A percentile compares a stretch with the other conserved stretches of the same genome.
Evolutionary conservation across 2,888 invertebrate species (phyloP).

Genomic region (Liodrosophila aerea): DNA sequence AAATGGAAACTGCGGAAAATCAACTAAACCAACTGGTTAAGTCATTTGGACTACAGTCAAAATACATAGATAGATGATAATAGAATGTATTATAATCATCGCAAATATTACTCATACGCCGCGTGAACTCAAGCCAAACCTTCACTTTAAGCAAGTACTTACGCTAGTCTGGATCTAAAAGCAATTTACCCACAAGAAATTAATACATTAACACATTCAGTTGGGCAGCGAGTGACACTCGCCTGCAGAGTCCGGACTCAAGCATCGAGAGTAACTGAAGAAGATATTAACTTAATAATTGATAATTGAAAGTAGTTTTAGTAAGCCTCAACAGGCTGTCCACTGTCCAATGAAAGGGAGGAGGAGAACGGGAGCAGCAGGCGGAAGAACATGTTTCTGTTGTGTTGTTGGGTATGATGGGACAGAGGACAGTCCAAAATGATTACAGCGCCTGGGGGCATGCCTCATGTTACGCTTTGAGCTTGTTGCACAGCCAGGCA

Average conservation of each 20-base stretch:
- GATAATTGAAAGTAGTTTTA: conserved; percentile 71
- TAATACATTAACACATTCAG: conserved; percentile 61
- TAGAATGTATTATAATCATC: neutral
- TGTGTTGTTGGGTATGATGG: neutral
- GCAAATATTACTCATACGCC: neutral
- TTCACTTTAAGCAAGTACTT: neutral
- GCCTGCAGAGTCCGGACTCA: neutral
- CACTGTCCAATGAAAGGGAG: too few relatives aligned
- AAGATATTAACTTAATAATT: conserved; percentile 77
- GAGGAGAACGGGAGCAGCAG: conserved; percentile 11
- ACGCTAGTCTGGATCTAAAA: neutral
- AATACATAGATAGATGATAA: conserved; percentile 10
- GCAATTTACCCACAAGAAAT: conserved; percentile 45
- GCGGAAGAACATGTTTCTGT: neutral
- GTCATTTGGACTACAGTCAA: conserved; percentile 45
- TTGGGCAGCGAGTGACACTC: conserved; percentile 1
- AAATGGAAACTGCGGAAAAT: conserved; percentile 27
- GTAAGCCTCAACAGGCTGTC: conserved; percentile 12
- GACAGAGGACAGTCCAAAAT: conserved; percentile 52
- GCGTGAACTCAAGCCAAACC: too few relatives aligned
- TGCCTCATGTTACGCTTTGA: conserved; percentile 49
- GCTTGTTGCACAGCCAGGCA: conserved; percentile 16
- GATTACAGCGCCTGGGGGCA: conserved; percentile 66
- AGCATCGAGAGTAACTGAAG: conserved; percentile 44
- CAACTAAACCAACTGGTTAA: conserved; percentile 30